Base-by-base conservation (phyloP, 2,797 vertebrate species). In the Ptychobarbus kaznakovi region DNA sequence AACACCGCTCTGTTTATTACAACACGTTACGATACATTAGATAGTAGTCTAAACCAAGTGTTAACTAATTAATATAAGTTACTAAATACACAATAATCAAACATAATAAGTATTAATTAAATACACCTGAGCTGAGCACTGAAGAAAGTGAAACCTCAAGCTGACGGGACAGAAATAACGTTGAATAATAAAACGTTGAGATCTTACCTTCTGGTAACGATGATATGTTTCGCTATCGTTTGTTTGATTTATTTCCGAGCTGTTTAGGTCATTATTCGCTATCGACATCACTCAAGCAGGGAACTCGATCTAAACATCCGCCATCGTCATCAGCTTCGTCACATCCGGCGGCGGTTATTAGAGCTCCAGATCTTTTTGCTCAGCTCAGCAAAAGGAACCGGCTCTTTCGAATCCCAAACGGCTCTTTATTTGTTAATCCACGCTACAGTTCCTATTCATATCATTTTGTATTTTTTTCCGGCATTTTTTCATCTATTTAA, bases 251-350 rank as follows among this genome's bases (percentile, higher is more conserved):
- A 42, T 32, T 61, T 20, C 1, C 2, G 51, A 8, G 18, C 51
- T 32, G 35, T 40, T 76, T 12, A 51, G 6, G 6, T 76, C 16
- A 46, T 15, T 6, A 46, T 15, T 9, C 51, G 38, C n/a, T 7
- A 12, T 73, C 38, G 22, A 68, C 20, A 32, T 65, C 32, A 13
- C 1, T 66, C 44, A 51, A 51, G 5, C 75, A 32, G 4, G 16
- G 12, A 58, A 49, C 68, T 25, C 40, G 32, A 32, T 32, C 32
- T 32, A 28, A 44, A 78, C 73, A 85, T 85, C 85, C 87, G 85
- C 10, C 0, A 25, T 3, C 46, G 42, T 66, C 46, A 15, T 38
- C 6, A 0, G 1, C 16, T 4, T 16, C 56, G 88, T 76, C 61
- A 85, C 49, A 53, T 89, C 88, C 82, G 87, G 65, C 1, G 46